A percentile compares a stretch with the other conserved stretches of the same genome.
Evolutionary conservation across 2,113 vertebrate species (phyloP).

Genomic region (Tragulus kanchil): DNA sequence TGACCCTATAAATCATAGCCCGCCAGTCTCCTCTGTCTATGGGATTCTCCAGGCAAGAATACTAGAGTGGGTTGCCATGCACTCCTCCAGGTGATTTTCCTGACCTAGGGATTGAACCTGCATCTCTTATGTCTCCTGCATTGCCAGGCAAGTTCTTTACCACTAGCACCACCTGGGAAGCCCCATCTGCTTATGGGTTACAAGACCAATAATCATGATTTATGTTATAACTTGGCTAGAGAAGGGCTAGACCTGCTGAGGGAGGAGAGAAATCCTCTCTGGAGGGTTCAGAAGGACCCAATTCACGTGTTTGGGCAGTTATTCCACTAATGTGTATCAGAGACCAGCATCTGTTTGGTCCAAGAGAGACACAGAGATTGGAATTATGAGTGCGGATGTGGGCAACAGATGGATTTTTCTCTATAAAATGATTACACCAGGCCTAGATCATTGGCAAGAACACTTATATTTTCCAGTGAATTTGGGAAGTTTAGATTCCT

Average conservation of each 20-base stretch:
- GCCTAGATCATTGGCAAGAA: neutral
- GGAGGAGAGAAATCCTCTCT: neutral
- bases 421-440: neutral
- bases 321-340: neutral
- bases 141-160: neutral
- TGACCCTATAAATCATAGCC: neutral
- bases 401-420: neutral
- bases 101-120: neutral
- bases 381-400: neutral
- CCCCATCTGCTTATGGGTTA: neutral
- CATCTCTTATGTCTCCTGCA: neutral
- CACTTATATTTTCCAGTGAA: neutral
- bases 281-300: neutral
- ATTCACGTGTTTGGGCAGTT: neutral
- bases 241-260: neutral
- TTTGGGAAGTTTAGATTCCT: neutral
- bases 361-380: neutral
- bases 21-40: neutral
- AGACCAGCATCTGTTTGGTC: neutral
- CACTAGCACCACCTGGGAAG: neutral
- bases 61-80: neutral
- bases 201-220: neutral
- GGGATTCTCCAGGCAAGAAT: neutral
- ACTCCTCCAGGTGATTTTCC: neutral
- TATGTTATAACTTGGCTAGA: neutral